Conservation (phyloP, 2,888 invertebrate species). For the Lysandra coridon region DNA sequence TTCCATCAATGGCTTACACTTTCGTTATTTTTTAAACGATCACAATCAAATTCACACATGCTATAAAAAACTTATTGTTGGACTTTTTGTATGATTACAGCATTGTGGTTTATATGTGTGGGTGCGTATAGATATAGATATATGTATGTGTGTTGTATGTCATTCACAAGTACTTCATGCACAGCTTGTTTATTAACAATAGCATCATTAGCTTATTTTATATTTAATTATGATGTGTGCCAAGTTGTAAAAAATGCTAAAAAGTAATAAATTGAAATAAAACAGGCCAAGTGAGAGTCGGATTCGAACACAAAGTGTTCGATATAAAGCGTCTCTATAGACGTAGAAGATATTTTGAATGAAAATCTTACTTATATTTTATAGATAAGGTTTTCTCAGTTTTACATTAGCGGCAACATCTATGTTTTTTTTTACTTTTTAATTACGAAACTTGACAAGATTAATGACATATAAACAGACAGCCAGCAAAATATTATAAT, state of each 20-base stretch:
- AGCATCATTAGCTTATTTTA: neutral
- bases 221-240: neutral
- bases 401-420: too few relatives aligned
- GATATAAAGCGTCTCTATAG: too few relatives aligned
- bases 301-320: too few relatives aligned
- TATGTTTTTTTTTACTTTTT: too few relatives aligned
- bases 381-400: too few relatives aligned
- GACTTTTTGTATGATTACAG: slow-evolving; percentile 10
- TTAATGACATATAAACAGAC: too few relatives aligned
- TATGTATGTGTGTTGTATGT: too few relatives aligned
- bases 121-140: neutral
- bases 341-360: too few relatives aligned
- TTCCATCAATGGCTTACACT: slow-evolving; percentile 22
- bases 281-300: too few relatives aligned
- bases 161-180: neutral
- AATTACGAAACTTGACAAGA: too few relatives aligned
- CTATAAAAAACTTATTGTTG: neutral
- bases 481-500: too few relatives aligned
- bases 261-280: neutral
- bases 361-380: too few relatives aligned
- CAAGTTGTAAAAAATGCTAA: neutral
- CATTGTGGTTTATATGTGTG: neutral
- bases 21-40: slow-evolving; percentile 23
- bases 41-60: slow-evolving; percentile 27
- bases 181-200: neutral